Evolutionary conservation across 30 jellyfish, hydroid and myxozoan genomes (phyloP), one percentile per base, ranked within the genome.

Genomic region (Haliclystus octoradiatus): DNA sequence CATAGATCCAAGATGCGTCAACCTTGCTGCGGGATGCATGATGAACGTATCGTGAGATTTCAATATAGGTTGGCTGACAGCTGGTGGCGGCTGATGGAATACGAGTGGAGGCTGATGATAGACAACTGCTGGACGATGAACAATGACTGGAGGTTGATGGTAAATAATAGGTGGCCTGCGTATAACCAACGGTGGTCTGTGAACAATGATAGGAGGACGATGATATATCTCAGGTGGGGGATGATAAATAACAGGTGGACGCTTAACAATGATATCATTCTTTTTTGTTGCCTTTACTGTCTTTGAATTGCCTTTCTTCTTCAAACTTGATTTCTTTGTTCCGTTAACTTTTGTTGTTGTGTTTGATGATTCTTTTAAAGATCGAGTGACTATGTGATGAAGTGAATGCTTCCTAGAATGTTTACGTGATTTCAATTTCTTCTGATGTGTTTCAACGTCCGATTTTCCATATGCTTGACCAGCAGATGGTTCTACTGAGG

Each of bases 61-160:
- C 66, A 89, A 57, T 73, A 89, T 89, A 27, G 98, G 98, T 66
- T 89, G 98, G 62, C 98, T 89, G 26, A 89, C 98, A 29, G 98
- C 98, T 63, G 98, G 98, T 24, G 98, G 98, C 33, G 98, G 98
- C 62, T 89, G 98, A 72, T 89, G 98, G 78, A 89, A 89, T 25
- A 89, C 85, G 9, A 89, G 68, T 15, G 98, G 98, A n/a, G 98
- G 98, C 63, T 89, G 98, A 70, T 89, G 98, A 71, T 89, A 89
- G 23, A 89, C 98, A 61, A 89, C 98, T 26, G 98, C 98, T 13
- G 98, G 98, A 3, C 98, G 79, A 65, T 89, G 98, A 26, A 89
- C 98, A 29, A 89, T 89, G 33, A 89, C 98, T 2, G 98, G 98
- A n/a, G 98, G 98, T 49, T 89, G 98, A 83, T 89, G 98, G 74